phyloP scores from a whole-genome alignment of 2,888 invertebrate genomes.

The Lithophane semibrunnea region DNA sequence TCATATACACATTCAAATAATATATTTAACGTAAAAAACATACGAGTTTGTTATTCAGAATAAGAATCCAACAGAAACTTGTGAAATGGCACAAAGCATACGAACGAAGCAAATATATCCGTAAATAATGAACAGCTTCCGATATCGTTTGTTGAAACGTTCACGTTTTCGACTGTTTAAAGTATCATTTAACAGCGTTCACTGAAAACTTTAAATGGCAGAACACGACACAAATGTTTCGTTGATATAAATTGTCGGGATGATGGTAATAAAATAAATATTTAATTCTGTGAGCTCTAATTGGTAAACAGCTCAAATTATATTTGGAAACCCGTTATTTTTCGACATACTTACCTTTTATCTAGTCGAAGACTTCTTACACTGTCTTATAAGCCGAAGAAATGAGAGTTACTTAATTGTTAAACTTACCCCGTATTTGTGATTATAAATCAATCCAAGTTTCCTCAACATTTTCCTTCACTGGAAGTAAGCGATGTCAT shows the following conservation, averaged over 20 bases:
- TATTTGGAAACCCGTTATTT: too few relatives aligned
- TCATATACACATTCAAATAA: background rate
- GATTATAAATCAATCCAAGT: background rate
- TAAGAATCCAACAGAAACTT: constrained; percentile 15
- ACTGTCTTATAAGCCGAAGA: background rate
- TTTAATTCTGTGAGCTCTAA: background rate
- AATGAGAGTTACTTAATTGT: background rate
- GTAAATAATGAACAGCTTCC: constrained; percentile 56
- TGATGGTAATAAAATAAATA: constrained; percentile 4
- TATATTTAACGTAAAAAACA: constrained; percentile 10
- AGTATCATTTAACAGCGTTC: constrained; percentile 51
- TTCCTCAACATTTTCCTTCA: background rate
- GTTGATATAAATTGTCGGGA: background rate
- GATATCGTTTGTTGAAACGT: constrained; percentile 49
- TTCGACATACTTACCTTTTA: background rate
- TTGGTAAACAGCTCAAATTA: background rate
- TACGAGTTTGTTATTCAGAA: constrained; percentile 28
- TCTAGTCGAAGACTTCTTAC: background rate
- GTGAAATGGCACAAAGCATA: constrained; percentile 31
- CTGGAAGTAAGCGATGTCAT: background rate
- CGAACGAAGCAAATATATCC: constrained; percentile 48
- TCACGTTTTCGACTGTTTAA: constrained; percentile 46
- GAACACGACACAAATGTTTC: constrained; percentile 13
- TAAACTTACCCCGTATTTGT: background rate
- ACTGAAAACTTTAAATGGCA: constrained; percentile 47